Conservation (phyloP, 2,797 vertebrate genomes). For the Urocyon cinereoargenteus region DNA sequence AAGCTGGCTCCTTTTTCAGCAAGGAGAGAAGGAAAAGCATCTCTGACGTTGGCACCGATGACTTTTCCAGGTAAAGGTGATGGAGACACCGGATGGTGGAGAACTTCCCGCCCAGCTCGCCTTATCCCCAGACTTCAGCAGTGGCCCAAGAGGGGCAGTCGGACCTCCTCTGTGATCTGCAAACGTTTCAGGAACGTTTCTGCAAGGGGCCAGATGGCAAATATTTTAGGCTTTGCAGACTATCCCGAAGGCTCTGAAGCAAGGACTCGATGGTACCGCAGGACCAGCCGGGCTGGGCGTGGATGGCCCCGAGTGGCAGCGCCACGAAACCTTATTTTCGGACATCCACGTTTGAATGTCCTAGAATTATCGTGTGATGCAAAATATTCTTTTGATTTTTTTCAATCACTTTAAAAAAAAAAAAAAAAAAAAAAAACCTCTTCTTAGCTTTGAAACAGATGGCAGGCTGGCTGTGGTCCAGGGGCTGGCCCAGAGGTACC, state of each 20-base stretch:
- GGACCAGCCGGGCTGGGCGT: not conserved
- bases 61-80: not conserved
- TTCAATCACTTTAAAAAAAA: not conserved
- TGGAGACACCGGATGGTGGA: not conserved
- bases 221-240: not conserved
- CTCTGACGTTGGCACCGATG: not conserved
- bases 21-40: not conserved
- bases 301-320: fast-evolving
- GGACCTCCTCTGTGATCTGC: not conserved
- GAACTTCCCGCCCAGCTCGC: not conserved
- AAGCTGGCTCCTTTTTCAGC: conserved; percentile 28
- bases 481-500: not conserved
- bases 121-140: conserved; percentile 8
- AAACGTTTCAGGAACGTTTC: not conserved
- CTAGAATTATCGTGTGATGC: not conserved
- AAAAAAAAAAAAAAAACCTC: not conserved
- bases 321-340: not conserved
- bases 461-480: not conserved
- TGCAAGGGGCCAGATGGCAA: not conserved
- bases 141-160: not conserved
- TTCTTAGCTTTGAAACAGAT: not conserved
- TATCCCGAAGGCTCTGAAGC: not conserved
- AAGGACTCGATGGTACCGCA: not conserved
- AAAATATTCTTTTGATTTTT: not conserved
- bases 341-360: not conserved